Evolutionary conservation across 2,797 vertebrate genomes (phyloP), one percentile per base, ranked within the genome.

Genomic region (Sebastes baramenuke): DNA sequence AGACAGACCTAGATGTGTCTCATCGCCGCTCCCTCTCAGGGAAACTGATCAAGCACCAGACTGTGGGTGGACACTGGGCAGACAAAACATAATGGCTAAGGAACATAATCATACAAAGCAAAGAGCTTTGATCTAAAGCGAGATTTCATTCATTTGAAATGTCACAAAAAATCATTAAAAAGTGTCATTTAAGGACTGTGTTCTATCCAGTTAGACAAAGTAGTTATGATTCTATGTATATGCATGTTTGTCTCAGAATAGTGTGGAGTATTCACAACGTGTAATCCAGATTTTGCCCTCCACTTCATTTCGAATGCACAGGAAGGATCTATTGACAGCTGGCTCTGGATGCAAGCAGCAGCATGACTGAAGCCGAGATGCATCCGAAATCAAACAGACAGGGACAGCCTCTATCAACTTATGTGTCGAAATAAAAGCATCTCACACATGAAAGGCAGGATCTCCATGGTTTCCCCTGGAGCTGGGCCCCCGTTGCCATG

Each of bases 391-490:
- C 88, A 90, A 87, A 89, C 84, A 87, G 83, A 86, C 78, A 62
- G 75, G 69, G 79, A 88, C 86, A 84, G 84, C 86, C 82, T 80
- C 75, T 75, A 79, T 89, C 91, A 86, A 92, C 84, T 83, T 84
- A 88, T 85, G 91, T 90, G 93, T 92, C 34, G 62, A 92, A 92
- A 95, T 94, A 93, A 96, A 95, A 95, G 94, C 93, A 90, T 90
- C 90, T 88, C 88, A 70, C 86, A 94, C 93, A 95, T 95, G 92
- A 96, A 96, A 96, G 94, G 91, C 91, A 88, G 87, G 77, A 94
- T 95, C 94, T 94, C 95, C 91, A 95, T 95, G 95, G 90, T 94
- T 93, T 94, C 94, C 88, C 88, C 85, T 87, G 81, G 90, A 90
- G 89, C 92, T 76, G 92, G 85, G 89, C 85, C 80, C 46, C 79